These are phyloP conservation scores for Trinorchestia longiramus DNA, from an alignment of 1,140 invertebrate species.

Conservation along the genomic window DNA sequence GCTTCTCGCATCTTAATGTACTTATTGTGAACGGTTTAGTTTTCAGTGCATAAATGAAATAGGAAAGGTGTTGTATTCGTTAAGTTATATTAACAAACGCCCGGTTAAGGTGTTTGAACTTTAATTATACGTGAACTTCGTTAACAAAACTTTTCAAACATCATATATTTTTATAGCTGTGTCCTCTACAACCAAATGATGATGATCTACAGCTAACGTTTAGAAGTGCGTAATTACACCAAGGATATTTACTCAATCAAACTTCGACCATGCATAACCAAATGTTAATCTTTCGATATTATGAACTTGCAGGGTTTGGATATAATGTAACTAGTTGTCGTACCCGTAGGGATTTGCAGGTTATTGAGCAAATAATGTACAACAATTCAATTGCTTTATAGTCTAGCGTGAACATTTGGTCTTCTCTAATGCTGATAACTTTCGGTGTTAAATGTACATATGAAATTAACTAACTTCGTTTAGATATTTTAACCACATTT, in stretches of 20 bases:
- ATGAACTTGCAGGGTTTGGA: no score
- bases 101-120: background rate
- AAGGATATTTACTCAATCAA: no score
- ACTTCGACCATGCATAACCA: no score
- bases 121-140: background rate
- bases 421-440: background rate
- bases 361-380: background rate
- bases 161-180: no score
- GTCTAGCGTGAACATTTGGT: background rate
- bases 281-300: no score
- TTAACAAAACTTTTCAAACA: no score
- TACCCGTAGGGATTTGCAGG: background rate
- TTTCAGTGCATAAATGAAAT: constrained; percentile 36
- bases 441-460: background rate
- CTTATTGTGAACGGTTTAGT: constrained; percentile 17
- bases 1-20: constrained; percentile 39
- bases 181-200: background rate
- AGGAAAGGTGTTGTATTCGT: background rate
- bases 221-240: background rate
- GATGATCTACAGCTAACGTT: background rate
- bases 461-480: background rate
- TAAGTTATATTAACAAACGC: background rate
- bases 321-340: no score
- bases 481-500: background rate
- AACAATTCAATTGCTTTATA: background rate